phyloP scores from a whole-genome alignment of 2,113 vertebrate species.

The Takifugu bimaculatus region DNA sequence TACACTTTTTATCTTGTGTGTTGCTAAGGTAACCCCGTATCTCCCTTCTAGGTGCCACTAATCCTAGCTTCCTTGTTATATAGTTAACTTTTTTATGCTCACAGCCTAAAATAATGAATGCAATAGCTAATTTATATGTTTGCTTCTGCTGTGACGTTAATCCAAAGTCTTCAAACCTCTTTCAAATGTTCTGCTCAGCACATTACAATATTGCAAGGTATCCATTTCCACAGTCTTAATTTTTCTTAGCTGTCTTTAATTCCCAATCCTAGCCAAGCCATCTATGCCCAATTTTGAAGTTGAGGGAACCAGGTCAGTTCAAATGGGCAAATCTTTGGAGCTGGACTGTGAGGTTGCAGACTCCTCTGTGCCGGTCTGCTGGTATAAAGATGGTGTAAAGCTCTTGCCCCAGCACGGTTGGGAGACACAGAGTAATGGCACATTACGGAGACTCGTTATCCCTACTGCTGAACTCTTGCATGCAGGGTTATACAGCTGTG shows the following conservation, averaged over 20 bases:
- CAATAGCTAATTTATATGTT: slow-evolving; percentile 28
- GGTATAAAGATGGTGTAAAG: slow-evolving; percentile 71
- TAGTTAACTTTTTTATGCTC: slow-evolving; percentile 38
- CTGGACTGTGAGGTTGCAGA: slow-evolving; percentile 74
- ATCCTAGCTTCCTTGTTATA: slow-evolving; percentile 53
- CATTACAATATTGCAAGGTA: slow-evolving; percentile 43
- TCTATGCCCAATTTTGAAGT: slow-evolving; percentile 65
- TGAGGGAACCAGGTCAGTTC: slow-evolving; percentile 68
- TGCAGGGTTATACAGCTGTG: slow-evolving; percentile 71
- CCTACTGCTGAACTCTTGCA: slow-evolving; percentile 69
- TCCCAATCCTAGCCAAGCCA: slow-evolving; percentile 69
- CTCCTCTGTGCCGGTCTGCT: slow-evolving; percentile 58
- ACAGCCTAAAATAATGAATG: slow-evolving; percentile 39
- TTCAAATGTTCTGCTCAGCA: slow-evolving; percentile 42
- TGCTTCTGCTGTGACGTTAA: slow-evolving; percentile 33
- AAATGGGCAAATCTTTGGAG: slow-evolving; percentile 67
- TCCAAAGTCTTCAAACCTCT: slow-evolving; percentile 35
- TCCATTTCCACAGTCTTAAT: slow-evolving; percentile 50
- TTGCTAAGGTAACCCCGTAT: slow-evolving; percentile 49
- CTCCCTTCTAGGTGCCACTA: slow-evolving; percentile 61
- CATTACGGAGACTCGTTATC: slow-evolving; percentile 58
- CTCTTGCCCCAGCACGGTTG: slow-evolving; percentile 58
- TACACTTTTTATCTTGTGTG: slow-evolving; percentile 54
- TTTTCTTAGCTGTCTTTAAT: slow-evolving; percentile 68
- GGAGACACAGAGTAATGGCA: slow-evolving; percentile 62